Evolutionary conservation across 2,888 invertebrate genomes (phyloP).

Genomic region (Atethmia centrago): DNA sequence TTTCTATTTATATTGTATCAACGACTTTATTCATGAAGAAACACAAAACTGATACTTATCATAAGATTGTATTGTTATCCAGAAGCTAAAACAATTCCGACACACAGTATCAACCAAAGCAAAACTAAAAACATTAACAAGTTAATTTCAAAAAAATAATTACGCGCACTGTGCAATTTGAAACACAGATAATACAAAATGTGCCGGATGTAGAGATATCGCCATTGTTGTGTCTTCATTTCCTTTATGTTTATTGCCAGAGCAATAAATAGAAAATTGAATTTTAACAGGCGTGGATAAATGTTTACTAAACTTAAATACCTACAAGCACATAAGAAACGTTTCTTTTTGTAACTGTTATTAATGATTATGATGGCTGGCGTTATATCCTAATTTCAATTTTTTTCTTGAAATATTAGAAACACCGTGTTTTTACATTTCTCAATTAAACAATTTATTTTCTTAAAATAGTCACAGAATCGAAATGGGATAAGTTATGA

Average conservation of each 20-base stretch:
- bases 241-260: constrained; percentile 77
- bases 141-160: constrained; percentile 83
- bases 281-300: constrained; percentile 72
- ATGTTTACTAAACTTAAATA: constrained; percentile 67
- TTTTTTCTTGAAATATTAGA: constrained; percentile 4
- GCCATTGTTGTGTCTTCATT: constrained; percentile 80
- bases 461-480: not conserved
- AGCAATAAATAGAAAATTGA: constrained; percentile 76
- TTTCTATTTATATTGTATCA: not conserved
- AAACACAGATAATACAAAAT: constrained; percentile 78
- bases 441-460: not conserved
- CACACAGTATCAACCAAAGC: constrained; percentile 28
- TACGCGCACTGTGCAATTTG: constrained; percentile 74
- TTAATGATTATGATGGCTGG: constrained; percentile 11
- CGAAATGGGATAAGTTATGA: too few relatives aligned
- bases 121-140: constrained; percentile 76
- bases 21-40: not conserved
- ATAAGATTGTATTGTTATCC: constrained; percentile 12
- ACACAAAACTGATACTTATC: not conserved
- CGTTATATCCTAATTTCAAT: not conserved
- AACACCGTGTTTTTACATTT: constrained; percentile 9
- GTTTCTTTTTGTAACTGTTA: constrained; percentile 17
- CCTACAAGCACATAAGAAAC: constrained; percentile 39
- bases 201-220: constrained; percentile 79
- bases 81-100: not conserved